Evolutionary conservation across 37 sponge, comb jelly and placozoan species (phyloP), one percentile per base, ranked within the genome.

Genomic region (Axinella damicornis): DNA sequence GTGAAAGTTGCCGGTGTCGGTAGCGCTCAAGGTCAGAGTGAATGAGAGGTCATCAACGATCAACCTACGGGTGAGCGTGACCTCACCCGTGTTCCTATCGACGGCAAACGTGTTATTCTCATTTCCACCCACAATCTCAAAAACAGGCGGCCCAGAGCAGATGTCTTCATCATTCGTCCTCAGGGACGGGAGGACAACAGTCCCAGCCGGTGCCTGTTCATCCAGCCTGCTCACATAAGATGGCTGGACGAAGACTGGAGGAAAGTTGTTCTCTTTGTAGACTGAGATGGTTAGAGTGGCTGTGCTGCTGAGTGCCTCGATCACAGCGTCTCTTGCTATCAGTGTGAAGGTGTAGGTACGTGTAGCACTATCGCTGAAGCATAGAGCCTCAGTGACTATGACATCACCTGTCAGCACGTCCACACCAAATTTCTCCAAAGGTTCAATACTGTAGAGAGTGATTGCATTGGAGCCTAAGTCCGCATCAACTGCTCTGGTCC

Each of bases 181-280:
- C 36, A 94, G 80, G 0, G 14, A 16, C 18, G 85, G 41, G 24
- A 91, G 38, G 19, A 91, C 83, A 33, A 60, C 79, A 31, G 87
- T 85, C 5, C 72, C 79, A 33, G 63, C 78, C 41, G 59, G 63
- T 1, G 88, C 83, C 5, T 60, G 14, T 1, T 69, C 83, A 18
- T 87, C 76, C 5, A 94, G 37, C 12, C 83, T 52, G 24, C 83
- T 77, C 28, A 90, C 78, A 65, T 91, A 91, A 0, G 95, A 91
- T 9, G 92, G 92, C 62, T 81, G 85, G 1, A 76, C 52, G 52
- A 94, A 94, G 35, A 78, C 40, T 12, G 95, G 95, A 24, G 82
- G 74, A 63, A 71, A 71, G 59, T 22, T 78, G 69, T 94, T 94
- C 57, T 83, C 86, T 34, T 91, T 86, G 19, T 53, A 31, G 13